These are phyloP conservation scores for Ichneumoninae sp. DNA, from an alignment of 2,888 invertebrate species.

Conservation along the genomic window DNA sequence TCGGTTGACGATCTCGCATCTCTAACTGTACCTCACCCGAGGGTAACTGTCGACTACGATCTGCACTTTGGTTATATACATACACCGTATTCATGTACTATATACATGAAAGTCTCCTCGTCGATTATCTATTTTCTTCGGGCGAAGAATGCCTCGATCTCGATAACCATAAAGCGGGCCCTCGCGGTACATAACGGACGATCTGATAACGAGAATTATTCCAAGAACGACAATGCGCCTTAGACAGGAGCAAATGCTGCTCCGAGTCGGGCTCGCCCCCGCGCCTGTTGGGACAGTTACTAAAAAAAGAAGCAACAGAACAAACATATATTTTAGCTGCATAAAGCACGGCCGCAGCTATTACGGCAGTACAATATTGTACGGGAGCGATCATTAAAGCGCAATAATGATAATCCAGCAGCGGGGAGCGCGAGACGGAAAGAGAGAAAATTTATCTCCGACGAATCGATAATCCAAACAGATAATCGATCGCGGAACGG, in stretches of 20 bases:
- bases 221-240: conserved; percentile 67
- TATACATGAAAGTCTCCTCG: conserved; percentile 35
- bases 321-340: conserved; percentile 29
- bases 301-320: background rate
- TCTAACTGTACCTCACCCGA: conserved; percentile 10
- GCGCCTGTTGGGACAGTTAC: conserved; percentile 5
- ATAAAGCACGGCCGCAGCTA: conserved; percentile 39
- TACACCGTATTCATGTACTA: conserved; percentile 31
- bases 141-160: conserved; percentile 70
- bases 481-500: conserved; percentile 57
- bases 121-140: conserved; percentile 63
- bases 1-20: conserved; percentile 20
- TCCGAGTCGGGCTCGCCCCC: conserved; percentile 21
- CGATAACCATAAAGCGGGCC: conserved; percentile 62
- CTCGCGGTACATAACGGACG: conserved; percentile 66
- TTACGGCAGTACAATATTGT: conserved; percentile 52
- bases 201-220: conserved; percentile 72
- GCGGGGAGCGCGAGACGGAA: conserved; percentile 49
- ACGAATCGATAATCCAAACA: conserved; percentile 64
- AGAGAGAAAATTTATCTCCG: conserved; percentile 55
- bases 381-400: conserved; percentile 67
- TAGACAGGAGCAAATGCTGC: conserved; percentile 43
- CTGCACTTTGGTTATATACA: conserved; percentile 10
- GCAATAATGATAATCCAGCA: conserved; percentile 65
- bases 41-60: conserved; percentile 19